These are phyloP conservation scores for Drosophila persimilis DNA, from an alignment of 1,140 invertebrate species.

Conservation along the genomic window DNA sequence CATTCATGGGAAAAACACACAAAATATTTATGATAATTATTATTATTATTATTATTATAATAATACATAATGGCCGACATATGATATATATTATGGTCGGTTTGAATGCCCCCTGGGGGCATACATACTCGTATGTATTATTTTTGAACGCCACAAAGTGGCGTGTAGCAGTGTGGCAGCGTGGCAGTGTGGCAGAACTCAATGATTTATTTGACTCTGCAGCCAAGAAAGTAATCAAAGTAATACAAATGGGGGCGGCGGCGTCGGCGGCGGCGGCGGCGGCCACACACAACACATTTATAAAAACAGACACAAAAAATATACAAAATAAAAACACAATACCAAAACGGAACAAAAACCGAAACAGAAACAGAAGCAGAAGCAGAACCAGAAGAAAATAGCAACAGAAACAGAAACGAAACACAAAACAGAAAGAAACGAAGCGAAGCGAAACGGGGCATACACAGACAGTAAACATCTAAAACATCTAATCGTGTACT, in stretches of 20 bases:
- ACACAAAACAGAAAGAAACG: neutral
- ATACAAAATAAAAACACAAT: slow-evolving; percentile 47
- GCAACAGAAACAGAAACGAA: slow-evolving; percentile 18
- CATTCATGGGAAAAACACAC: slow-evolving; percentile 50
- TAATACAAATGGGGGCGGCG: slow-evolving; percentile 46
- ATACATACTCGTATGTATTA: slow-evolving; percentile 11
- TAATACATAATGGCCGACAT: slow-evolving; percentile 41
- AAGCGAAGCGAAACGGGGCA: slow-evolving; percentile 8
- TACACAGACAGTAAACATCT: slow-evolving; percentile 38
- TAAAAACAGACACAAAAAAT: slow-evolving; percentile 48
- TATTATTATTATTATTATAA: slow-evolving; percentile 49
- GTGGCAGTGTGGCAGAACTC: slow-evolving; percentile 30
- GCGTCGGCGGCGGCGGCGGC: neutral
- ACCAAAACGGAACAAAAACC: slow-evolving; percentile 8
- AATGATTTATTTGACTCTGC: slow-evolving; percentile 65
- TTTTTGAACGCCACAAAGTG: slow-evolving; percentile 39
- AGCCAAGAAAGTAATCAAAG: slow-evolving; percentile 61
- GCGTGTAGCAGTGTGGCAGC: slow-evolving; percentile 22
- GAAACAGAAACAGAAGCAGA: slow-evolving; percentile 25
- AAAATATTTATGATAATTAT: slow-evolving; percentile 44
- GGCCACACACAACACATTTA: slow-evolving; percentile 14
- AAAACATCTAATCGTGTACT: neutral
- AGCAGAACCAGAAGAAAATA: neutral
- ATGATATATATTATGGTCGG: slow-evolving; percentile 27
- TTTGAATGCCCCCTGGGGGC: slow-evolving; percentile 34